phyloP scores from a whole-genome alignment of 2,113 vertebrate genomes.

The Passer domesticus region DNA sequence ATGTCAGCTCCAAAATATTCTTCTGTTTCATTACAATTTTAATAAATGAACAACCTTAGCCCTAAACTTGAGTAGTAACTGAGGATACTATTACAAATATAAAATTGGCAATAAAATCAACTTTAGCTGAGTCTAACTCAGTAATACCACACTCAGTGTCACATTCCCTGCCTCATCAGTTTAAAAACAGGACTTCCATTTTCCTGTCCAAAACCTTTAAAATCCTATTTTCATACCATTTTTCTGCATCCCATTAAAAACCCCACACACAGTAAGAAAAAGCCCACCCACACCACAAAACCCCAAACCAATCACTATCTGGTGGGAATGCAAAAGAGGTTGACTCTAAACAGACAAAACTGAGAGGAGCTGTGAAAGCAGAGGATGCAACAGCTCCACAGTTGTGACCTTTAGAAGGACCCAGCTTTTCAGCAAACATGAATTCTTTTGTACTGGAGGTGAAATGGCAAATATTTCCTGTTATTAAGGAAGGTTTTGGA shows the following conservation, averaged over 20 bases:
- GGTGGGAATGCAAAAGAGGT: neutral
- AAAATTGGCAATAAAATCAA: neutral
- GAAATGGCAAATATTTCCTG: conserved; percentile 62
- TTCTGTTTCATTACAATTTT: neutral
- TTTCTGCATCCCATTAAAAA: neutral
- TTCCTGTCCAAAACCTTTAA: neutral
- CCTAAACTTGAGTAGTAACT: neutral
- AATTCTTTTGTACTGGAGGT: conserved; percentile 45
- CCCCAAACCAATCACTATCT: neutral
- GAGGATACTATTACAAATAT: neutral
- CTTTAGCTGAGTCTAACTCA: neutral
- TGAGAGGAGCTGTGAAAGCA: conserved; percentile 35
- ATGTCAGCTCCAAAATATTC: neutral
- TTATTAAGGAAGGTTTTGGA: conserved; percentile 52
- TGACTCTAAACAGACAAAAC: conserved; percentile 18
- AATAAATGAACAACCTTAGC: neutral
- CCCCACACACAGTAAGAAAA: neutral
- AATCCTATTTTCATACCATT: neutral
- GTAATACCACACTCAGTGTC: neutral
- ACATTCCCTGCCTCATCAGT: neutral
- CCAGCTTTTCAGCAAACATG: conserved; percentile 25
- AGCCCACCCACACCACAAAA: neutral
- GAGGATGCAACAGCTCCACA: conserved; percentile 15
- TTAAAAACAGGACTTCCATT: neutral
- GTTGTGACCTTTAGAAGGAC: conserved; percentile 43